Conservation (phyloP, 2,113 vertebrate species). For the Columba livia region DNA sequence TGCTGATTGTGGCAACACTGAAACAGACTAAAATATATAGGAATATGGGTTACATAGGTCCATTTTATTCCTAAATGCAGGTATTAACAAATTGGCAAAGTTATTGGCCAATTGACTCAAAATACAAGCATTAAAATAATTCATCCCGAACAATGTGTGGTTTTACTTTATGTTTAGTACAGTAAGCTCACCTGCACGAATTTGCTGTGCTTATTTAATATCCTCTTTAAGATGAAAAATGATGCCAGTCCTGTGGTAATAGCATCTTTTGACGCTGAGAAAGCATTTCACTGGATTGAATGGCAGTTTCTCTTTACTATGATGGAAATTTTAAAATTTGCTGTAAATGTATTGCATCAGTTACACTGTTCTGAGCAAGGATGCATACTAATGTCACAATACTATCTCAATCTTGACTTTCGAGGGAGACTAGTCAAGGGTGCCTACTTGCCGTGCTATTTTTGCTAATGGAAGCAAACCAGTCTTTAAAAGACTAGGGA, state of each 20-base stretch:
- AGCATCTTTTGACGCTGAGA: conserved; percentile 72
- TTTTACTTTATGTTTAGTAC: conserved; percentile 73
- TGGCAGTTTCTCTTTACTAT: conserved; percentile 60
- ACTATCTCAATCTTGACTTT: conserved; percentile 28
- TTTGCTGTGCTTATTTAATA: conserved; percentile 78
- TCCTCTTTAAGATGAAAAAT: conserved; percentile 77
- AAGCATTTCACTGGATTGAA: conserved; percentile 69
- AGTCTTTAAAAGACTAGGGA: neutral
- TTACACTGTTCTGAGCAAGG: conserved; percentile 16
- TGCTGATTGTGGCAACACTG: neutral
- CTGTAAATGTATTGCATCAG: conserved; percentile 47
- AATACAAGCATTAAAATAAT: conserved; percentile 72
- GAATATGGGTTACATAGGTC: neutral
- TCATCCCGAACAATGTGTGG: conserved; percentile 69
- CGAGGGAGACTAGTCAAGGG: neutral
- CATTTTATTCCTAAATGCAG: conserved; percentile 55
- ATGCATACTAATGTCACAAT: conserved; percentile 10
- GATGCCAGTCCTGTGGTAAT: conserved; percentile 65
- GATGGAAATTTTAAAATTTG: conserved; percentile 68
- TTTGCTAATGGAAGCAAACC: conserved; percentile 2
- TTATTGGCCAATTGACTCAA: conserved; percentile 73
- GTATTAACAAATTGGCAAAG: conserved; percentile 65
- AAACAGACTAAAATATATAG: neutral
- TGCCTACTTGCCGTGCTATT: neutral
- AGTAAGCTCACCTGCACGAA: conserved; percentile 66